Percentiles rank a stretch among this genome's conserved stretches.
These are phyloP conservation scores for Tadarida brasiliensis DNA, from an alignment of 2,797 vertebrate genomes.

Conservation along the genomic window DNA sequence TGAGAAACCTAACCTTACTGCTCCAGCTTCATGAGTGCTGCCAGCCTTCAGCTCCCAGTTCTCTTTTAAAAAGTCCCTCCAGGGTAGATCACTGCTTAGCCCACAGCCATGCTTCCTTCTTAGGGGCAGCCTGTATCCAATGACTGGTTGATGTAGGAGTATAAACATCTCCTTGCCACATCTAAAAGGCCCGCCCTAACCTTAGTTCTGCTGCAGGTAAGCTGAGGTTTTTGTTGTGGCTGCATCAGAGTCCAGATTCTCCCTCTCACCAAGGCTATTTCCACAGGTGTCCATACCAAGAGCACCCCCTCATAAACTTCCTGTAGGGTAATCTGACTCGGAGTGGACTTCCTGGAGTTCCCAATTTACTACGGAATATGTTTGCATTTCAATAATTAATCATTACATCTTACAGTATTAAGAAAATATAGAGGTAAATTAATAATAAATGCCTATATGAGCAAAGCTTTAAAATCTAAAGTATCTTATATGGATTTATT, in stretches of 20 bases:
- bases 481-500: not conserved
- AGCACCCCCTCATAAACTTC: not conserved
- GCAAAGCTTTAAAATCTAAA: not conserved
- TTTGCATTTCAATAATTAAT: not conserved
- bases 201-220: not conserved
- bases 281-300: not conserved
- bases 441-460: not conserved
- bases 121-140: not conserved
- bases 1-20: not conserved
- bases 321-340: not conserved
- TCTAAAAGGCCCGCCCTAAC: too few species aligned
- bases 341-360: not conserved
- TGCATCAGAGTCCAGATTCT: not conserved
- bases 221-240: not conserved
- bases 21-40: not conserved
- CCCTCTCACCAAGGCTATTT: not conserved
- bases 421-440: not conserved
- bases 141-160: not conserved
- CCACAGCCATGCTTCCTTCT: not conserved
- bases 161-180: not conserved
- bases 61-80: not conserved
- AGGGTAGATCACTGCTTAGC: not conserved
- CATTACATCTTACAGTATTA: not conserved
- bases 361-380: not conserved
- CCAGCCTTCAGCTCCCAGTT: not conserved